phyloP scores from a whole-genome alignment of 2,888 invertebrate species.

The Patella depressa region DNA sequence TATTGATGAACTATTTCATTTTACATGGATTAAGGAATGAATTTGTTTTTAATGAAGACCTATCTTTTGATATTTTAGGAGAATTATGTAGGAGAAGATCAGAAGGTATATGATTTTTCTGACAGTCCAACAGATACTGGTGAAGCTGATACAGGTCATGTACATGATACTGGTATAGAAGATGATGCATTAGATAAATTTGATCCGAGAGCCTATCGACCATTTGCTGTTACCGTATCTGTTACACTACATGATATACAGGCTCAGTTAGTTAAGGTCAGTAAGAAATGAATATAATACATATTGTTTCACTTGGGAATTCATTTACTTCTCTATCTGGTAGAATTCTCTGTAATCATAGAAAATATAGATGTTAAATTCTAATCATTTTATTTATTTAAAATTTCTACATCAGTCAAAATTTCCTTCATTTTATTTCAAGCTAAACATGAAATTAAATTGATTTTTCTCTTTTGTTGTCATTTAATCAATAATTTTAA shows the following conservation, averaged over 20 bases:
- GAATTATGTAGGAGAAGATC: constrained; percentile 97
- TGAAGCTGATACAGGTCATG: constrained; percentile 19
- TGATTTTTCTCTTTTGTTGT: too few relatives aligned
- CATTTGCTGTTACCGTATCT: constrained; percentile 91
- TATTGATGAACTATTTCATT: too few relatives aligned
- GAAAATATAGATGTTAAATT: too few relatives aligned
- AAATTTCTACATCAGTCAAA: too few relatives aligned
- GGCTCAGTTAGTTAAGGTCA: constrained; percentile 88
- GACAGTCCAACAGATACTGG: constrained; percentile 34
- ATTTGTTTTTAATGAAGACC: neutral
- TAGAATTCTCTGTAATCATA: too few relatives aligned
- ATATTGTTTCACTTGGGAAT: neutral
- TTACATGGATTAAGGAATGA: too few relatives aligned
- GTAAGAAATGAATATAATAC: constrained; percentile 2
- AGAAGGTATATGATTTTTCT: constrained; percentile 90
- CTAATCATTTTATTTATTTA: too few relatives aligned
- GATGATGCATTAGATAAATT: constrained; percentile 73
- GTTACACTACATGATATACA: constrained; percentile 96
- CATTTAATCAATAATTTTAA: too few relatives aligned
- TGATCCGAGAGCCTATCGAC: constrained; percentile 89
- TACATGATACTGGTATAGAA: constrained; percentile 38
- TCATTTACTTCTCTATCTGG: too few relatives aligned
- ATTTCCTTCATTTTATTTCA: too few relatives aligned
- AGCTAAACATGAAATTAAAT: too few relatives aligned
- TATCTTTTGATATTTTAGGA: constrained; percentile 75